Evolutionary conservation across 2,888 invertebrate species (phyloP).

Genomic region (Platerodrilus igneus): DNA sequence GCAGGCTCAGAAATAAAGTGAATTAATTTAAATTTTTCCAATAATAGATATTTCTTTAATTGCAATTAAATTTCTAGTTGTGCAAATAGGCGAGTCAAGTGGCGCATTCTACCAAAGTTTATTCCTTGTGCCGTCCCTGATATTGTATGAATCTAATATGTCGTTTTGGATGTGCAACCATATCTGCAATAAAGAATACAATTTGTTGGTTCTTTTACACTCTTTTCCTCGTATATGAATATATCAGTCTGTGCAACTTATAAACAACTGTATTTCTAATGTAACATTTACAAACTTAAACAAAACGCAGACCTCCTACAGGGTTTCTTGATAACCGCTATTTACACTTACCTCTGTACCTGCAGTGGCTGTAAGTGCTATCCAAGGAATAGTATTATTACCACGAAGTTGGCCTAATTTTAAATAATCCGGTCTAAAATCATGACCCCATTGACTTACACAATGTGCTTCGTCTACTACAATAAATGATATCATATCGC

Average conservation of each 20-base stretch:
- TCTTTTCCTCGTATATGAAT: no score
- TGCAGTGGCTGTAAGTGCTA: conserved; percentile 96
- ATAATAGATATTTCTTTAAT: no score
- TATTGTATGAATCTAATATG: no score
- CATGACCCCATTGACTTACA: conserved; percentile 99
- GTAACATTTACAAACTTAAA: not conserved
- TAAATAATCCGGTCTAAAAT: conserved; percentile 92
- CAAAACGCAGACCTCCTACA: not conserved
- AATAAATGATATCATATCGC: conserved; percentile 79
- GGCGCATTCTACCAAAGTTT: no score
- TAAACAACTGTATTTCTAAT: not conserved
- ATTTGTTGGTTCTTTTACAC: no score
- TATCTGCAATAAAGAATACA: no score
- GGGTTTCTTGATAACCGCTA: not conserved
- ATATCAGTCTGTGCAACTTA: not conserved
- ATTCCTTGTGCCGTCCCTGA: no score
- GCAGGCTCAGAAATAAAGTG: no score
- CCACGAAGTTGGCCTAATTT: conserved; percentile 71
- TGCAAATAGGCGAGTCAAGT: no score
- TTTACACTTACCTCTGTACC: conserved; percentile 52
- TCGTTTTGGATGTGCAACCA: no score
- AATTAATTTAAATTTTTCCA: no score
- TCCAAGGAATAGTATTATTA: conserved; percentile 70
- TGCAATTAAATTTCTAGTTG: no score
- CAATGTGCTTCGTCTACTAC: conserved; percentile 98